A percentile compares a stretch with the other conserved stretches of the same genome.
Evolutionary conservation across 2,113 vertebrate genomes (phyloP).

Genomic region (Excalfactoria chinensis): DNA sequence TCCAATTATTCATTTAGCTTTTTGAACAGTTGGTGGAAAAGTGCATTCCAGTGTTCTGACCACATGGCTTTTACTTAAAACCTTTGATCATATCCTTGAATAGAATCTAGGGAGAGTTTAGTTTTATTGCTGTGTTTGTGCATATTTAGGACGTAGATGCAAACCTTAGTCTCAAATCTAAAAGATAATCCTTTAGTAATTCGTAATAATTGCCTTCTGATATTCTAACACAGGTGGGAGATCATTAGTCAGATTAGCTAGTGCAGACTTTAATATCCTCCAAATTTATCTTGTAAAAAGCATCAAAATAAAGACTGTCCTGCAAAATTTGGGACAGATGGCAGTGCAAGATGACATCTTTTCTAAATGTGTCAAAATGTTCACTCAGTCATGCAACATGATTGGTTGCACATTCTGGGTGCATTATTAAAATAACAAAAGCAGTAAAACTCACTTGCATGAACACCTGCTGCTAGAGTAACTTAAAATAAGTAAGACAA

Average conservation of each 20-base stretch:
- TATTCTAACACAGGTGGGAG: constrained; percentile 19
- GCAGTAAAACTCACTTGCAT: constrained; percentile 52
- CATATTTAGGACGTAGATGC: not conserved
- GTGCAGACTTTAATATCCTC: constrained; percentile 13
- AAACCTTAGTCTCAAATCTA: not conserved
- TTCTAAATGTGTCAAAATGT: constrained; percentile 70
- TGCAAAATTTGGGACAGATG: constrained; percentile 73
- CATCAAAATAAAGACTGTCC: constrained; percentile 71
- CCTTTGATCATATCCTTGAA: not conserved
- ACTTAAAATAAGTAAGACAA: constrained; percentile 47
- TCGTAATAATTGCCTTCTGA: not conserved
- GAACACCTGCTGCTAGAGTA: constrained; percentile 58
- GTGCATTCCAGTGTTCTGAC: not conserved
- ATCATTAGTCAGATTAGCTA: constrained; percentile 33
- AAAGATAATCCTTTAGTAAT: not conserved
- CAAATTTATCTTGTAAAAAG: constrained; percentile 41
- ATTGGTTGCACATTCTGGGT: constrained; percentile 47
- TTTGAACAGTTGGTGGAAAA: not conserved
- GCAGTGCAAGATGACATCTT: constrained; percentile 69
- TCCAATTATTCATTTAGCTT: not conserved
- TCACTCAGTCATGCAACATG: constrained; percentile 31
- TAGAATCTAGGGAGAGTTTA: not conserved
- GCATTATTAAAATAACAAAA: constrained; percentile 71
- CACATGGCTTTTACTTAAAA: not conserved
- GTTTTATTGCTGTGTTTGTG: not conserved